Evolutionary conservation across 2,113 vertebrate genomes (phyloP), one percentile per base, ranked within the genome.

Genomic region (Globicephala melas): DNA sequence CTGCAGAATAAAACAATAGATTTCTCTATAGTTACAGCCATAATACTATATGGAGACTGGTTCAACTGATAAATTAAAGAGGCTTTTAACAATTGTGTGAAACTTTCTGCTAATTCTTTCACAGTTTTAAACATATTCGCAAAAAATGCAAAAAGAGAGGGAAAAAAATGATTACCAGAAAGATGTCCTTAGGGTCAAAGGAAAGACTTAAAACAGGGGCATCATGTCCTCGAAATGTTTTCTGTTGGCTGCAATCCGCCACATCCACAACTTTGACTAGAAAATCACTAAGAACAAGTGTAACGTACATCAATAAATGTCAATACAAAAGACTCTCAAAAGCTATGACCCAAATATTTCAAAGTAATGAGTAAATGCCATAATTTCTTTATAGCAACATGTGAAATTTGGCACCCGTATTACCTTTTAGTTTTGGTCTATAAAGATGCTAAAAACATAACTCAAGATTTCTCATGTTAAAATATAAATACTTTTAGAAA

Each of bases 201-300:
- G 99, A 96, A 74, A 99, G 99, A 73, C 99, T 99, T 96, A 99
- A 98, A 73, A 99, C 98, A 31, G 99, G 99, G 1, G 99, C 99
- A 5, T 99, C 99, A 0, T 99, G 99, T 50, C 99, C 99, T 92
- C 99, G 98, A 44, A 99, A 99, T 0, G 99, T 99, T 97, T 99
- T 99, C 99, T 99, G 99, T 89, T 99, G 99, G 98, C 99, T 99
- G 98, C 99, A 99, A 97, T 99, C 99, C 12, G 98, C n/a, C 96
- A 99, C 99, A 92, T 99, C 99, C 97, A 99, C 99, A 91, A 99
- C 98, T 98, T 99, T 99, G 93, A 99, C 98, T 98, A 99, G 95
- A 95, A 99, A 99, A 98, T 99, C 99, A 98, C 99, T 99, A 98
- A 18, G 96, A 96, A 97, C 36, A 88, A 94, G 0, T 5, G 55